phyloP scores from a whole-genome alignment of 2,797 vertebrate genomes.

The Darevskia nairensis region DNA sequence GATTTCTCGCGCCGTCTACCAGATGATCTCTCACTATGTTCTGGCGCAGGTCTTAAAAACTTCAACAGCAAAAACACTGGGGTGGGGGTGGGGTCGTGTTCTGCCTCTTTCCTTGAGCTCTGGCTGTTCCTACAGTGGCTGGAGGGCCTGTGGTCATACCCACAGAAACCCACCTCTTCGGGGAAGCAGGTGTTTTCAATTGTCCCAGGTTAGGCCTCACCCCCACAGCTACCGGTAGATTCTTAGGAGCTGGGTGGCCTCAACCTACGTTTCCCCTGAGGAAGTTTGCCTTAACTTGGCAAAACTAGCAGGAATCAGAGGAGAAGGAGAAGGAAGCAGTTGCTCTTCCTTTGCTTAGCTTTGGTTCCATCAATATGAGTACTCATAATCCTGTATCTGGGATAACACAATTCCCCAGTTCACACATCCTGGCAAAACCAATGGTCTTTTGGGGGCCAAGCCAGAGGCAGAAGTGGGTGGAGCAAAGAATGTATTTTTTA shows the following conservation, averaged over 20 bases:
- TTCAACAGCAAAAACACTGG: too few species aligned
- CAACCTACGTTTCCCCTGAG: neutral
- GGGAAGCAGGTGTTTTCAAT: neutral
- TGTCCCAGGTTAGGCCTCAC: too few species aligned
- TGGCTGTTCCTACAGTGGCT: too few species aligned
- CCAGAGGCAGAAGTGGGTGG: too few species aligned
- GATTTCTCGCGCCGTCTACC: too few species aligned
- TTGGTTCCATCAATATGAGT: neutral
- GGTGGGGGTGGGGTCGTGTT: too few species aligned
- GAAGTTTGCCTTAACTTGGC: neutral
- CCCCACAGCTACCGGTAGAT: neutral
- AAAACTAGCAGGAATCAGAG: neutral
- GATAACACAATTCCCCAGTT: neutral
- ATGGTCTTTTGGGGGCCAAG: too few species aligned
- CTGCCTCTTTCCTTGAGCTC: too few species aligned
- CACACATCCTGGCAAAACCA: neutral
- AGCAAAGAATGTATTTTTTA: too few species aligned
- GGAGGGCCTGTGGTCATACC: too few species aligned
- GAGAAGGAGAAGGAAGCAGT: neutral
- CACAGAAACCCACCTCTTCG: neutral
- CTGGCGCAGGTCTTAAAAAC: too few species aligned
- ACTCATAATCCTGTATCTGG: neutral
- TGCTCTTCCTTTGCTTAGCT: neutral
- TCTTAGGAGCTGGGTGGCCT: neutral
- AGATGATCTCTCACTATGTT: too few species aligned